Base-by-base conservation (phyloP, 2,113 vertebrate genomes). In the Puntigrus tetrazona region DNA sequence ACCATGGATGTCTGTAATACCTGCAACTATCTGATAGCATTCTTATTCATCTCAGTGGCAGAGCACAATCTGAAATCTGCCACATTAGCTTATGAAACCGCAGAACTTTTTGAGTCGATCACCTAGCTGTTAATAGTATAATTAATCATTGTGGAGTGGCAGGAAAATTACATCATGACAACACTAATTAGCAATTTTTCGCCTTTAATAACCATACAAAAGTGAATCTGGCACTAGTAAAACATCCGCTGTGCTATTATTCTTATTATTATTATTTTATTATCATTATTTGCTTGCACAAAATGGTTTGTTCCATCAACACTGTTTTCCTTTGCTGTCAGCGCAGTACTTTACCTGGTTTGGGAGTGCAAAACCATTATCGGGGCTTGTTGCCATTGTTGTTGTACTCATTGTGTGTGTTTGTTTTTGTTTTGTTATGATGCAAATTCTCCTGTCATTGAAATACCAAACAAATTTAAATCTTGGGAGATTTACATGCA, bases 301-400 rank as follows among this genome's bases (percentile, higher is more conserved):
- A 16, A 72, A 72, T 25, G 22, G 36, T 43, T 67, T 83, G 47
- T 69, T 83, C 52, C 16, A 77, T 57, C 16, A 43, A 78, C 27
- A n/a, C 70, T 27, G 57, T 38, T 80, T 78, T 38, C 11, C 11
- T 83, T 80, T 75, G 55, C 41, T 76, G 61, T 41, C 41, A 77
- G 36, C 72, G n/a, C 27, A 77, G 43, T 55, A 27, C 61, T 76
- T 85, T 84, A 75, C 78, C 34, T 20, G 18, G 20, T 34, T 67
- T 76, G 57, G 65, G 22, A 75, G 45, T 79, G 38, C 14, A 82
- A 74, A 34, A 59, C 10, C 50, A 50, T 67, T 75, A 81, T 13
- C 20, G 9, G 63, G 82, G 61, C n/a, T 69, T 25, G 43, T 20
- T 85, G 16, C 78, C 79, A 74, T 43, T 67, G 55, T 59, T 78